Base-by-base conservation (phyloP, 2,888 invertebrate species). In the Trisateles emortualis region DNA sequence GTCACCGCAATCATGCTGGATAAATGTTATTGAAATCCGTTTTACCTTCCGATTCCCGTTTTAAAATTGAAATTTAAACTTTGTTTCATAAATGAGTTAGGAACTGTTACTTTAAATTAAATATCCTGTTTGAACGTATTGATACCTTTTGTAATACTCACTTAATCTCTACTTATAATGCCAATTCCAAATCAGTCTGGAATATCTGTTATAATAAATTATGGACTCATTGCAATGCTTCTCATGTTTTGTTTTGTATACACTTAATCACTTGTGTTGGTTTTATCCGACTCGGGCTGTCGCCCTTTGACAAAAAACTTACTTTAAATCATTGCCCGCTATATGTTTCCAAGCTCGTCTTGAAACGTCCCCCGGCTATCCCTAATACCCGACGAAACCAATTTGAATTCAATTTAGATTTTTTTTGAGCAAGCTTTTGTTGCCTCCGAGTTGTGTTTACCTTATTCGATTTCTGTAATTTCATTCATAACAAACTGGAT, bases 381-480 rank as follows among this genome's bases (percentile, higher is more conserved):
- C 88, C 88, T 90, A 91, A 92, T 92, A 88, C 89, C 84, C 92
- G 83, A 89, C 92, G 90, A 90, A 92, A 91, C 91, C 91, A 92
- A 92, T 92, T 92, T 92, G 91, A 92, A 92, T 92, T 92, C 92
- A 92, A 92, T 92, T 92, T 92, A 88, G 92, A 84, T 90, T 91
- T 92, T 88, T 92, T 92, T 90, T 85, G 85, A 83, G 79, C 89
- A 87, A 89, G 89, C 92, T 91, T 92, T 92, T 92, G 92, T 92
- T 91, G 90, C 86, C 88, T 88, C 89, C 87, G 88, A 87, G 91
- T 91, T 91, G 90, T 92, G 92, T 92, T 92, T 92, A 92, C 91
- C 87, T 92, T 92, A 92, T 92, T 92, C 92, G 92, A 92, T 92
- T 92, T 92, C 91, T 91, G 90, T 92, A 92, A 92, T 92, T 92